Percentiles rank a stretch among this genome's conserved stretches.
These are phyloP conservation scores for Aphodius granarius DNA, from an alignment of 2,888 invertebrate species.

Conservation along the genomic window DNA sequence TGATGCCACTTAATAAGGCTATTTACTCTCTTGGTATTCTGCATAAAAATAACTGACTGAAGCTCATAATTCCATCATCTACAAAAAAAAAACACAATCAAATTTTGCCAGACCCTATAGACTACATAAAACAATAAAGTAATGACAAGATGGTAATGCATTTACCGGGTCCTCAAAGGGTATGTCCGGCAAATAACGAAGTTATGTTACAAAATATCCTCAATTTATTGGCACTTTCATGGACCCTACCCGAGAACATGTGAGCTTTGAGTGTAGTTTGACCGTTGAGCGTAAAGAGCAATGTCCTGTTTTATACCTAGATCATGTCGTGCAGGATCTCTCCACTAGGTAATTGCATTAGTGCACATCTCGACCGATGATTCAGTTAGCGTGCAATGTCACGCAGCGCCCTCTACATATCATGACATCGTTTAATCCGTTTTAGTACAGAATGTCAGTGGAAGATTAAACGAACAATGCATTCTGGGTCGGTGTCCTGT, in stretches of 20 bases:
- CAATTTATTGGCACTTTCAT: neutral
- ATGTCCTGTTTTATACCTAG: neutral
- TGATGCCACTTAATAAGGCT: no score
- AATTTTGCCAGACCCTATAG: no score
- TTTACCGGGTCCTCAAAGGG: no score
- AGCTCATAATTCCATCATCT: no score
- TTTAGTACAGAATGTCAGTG: neutral
- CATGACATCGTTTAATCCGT: neutral
- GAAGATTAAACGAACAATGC: neutral
- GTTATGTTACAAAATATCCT: neutral
- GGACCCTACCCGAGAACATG: neutral
- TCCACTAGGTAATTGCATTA: neutral
- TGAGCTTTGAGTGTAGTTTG: neutral
- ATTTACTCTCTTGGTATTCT: no score
- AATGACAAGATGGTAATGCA: no score
- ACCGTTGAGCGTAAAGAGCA: neutral
- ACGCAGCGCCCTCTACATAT: neutral
- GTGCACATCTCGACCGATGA: neutral
- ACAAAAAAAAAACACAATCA: no score
- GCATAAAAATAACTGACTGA: no score
- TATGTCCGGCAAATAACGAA: neutral
- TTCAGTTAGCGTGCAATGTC: neutral
- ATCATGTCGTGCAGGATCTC: neutral
- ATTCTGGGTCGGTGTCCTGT: neutral
- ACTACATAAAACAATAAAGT: no score